A percentile compares a stretch with the other conserved stretches of the same genome.
phyloP scores from a whole-genome alignment of 2,113 vertebrate species.

The Syrrhaptes paradoxus region DNA sequence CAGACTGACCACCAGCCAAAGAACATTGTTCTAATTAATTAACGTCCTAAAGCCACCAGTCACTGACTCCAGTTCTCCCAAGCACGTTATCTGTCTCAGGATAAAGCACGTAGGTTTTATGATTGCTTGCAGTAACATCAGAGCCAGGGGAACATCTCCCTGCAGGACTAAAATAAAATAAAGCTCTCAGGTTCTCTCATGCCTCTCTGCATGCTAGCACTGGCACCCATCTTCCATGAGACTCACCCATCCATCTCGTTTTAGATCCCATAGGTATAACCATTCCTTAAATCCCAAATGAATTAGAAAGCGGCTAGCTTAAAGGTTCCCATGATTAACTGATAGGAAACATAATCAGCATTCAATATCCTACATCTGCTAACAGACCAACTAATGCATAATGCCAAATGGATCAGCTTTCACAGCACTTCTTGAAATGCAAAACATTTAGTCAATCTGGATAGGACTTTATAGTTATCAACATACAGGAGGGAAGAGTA shows the following conservation, averaged over 20 bases:
- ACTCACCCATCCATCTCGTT: not conserved
- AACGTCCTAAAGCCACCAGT: not conserved
- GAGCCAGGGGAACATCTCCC: not conserved
- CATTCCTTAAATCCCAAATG: constrained; percentile 3
- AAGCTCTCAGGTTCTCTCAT: not conserved
- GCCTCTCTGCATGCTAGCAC: not conserved
- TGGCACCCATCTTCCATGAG: not conserved
- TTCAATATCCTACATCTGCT: not conserved
- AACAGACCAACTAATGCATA: not conserved
- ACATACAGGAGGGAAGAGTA: not conserved
- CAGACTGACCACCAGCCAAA: not conserved
- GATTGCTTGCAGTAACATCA: not conserved
- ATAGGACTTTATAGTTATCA: not conserved
- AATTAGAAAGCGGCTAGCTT: not conserved
- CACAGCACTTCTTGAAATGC: not conserved
- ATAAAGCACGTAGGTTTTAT: not conserved
- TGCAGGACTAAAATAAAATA: not conserved
- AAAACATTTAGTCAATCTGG: not conserved
- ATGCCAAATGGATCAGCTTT: not conserved
- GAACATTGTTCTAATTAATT: not conserved
- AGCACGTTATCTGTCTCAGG: not conserved
- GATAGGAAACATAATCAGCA: not conserved
- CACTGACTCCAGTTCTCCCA: not conserved
- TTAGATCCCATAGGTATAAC: not conserved
- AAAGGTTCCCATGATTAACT: not conserved